A percentile compares a stretch with the other conserved stretches of the same genome.
phyloP scores from a whole-genome alignment of 2,797 vertebrate genomes.

The Hydrophis major region DNA sequence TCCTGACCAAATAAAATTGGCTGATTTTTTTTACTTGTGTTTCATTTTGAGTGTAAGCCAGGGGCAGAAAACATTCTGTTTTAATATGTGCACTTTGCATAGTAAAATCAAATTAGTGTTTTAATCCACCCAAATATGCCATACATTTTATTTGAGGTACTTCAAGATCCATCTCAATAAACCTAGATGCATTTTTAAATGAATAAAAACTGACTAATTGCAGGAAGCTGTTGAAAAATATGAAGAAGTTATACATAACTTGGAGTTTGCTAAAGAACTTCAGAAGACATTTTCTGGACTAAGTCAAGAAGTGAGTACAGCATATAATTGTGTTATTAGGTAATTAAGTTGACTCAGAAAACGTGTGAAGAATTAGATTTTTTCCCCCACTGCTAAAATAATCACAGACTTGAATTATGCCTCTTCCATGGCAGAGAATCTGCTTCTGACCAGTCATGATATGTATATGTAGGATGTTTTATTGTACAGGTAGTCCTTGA shows the following conservation, averaged over 20 bases:
- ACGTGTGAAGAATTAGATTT: not conserved
- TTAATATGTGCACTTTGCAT: not conserved
- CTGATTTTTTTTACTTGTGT: not conserved
- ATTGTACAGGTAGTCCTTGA: not conserved
- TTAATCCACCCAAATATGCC: not conserved
- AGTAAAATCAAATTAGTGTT: not conserved
- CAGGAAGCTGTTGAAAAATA: conserved; percentile 91
- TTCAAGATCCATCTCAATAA: not conserved
- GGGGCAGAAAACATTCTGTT: not conserved
- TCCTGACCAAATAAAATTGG: not conserved
- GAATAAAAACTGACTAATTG: conserved; percentile 24
- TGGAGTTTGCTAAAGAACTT: conserved; percentile 90
- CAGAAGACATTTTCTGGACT: conserved; percentile 86
- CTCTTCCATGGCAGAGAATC: not conserved
- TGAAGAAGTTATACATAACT: conserved; percentile 89
- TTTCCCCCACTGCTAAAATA: not conserved
- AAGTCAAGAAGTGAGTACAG: conserved; percentile 85
- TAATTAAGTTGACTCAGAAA: not conserved
- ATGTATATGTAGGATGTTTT: not conserved
- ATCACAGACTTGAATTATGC: not conserved
- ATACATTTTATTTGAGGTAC: not conserved
- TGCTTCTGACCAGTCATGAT: not conserved
- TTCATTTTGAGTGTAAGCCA: not conserved
- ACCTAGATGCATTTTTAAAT: not conserved
- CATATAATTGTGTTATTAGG: not conserved